phyloP scores from a whole-genome alignment of 2,113 vertebrate genomes.

The Charina bottae region DNA sequence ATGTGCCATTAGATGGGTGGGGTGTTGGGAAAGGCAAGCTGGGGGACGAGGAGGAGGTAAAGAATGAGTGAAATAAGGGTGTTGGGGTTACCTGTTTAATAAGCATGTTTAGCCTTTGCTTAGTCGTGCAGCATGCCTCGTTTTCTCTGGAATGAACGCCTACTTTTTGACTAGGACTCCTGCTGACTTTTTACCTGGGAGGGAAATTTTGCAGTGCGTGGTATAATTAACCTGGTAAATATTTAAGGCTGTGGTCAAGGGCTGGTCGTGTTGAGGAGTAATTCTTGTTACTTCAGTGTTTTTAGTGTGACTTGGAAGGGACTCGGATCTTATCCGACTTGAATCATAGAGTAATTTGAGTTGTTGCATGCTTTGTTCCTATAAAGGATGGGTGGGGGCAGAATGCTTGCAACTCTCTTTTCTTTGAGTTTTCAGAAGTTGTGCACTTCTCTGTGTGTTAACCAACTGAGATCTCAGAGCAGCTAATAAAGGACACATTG shows the following conservation, averaged over 20 bases:
- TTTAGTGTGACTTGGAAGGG: conserved; percentile 29
- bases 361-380: not conserved
- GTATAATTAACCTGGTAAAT: not conserved
- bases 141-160: not conserved
- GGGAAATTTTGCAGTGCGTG: not conserved
- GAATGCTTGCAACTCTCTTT: not conserved
- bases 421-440: not conserved
- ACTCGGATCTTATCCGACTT: conserved; percentile 21
- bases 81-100: not conserved
- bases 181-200: not conserved
- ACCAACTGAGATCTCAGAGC: not conserved
- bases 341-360: not conserved
- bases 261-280: conserved; percentile 20
- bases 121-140: not conserved
- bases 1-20: not conserved
- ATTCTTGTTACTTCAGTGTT: not conserved
- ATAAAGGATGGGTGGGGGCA: not conserved
- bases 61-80: not conserved
- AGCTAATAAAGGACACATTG: not conserved
- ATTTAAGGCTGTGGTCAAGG: conserved; percentile 30
- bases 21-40: not conserved
- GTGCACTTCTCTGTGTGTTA: not conserved
- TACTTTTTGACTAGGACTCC: not conserved
- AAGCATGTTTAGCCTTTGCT: not conserved
- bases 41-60: not conserved